phyloP scores from a whole-genome alignment of 2,113 vertebrate genomes.

The Sporophila hypoxantha region DNA sequence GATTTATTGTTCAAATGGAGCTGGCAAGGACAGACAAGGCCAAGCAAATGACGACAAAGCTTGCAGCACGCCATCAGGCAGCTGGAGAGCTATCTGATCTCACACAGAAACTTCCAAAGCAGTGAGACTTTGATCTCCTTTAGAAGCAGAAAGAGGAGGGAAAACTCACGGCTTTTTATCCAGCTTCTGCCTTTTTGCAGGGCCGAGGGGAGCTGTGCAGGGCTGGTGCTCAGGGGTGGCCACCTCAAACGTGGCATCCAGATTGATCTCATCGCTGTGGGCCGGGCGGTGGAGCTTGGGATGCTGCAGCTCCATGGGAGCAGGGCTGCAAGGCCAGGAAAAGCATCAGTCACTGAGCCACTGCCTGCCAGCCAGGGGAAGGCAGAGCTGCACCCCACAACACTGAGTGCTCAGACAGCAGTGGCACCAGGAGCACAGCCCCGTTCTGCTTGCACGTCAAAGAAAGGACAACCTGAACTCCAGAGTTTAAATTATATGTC shows the following conservation, averaged over 20 bases:
- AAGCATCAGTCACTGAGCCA: neutral
- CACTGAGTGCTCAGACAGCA: neutral
- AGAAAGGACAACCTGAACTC: neutral
- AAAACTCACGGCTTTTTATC: conserved; percentile 75
- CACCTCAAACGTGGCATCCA: conserved; percentile 81
- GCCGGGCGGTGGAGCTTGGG: conserved; percentile 72
- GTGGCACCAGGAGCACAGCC: neutral
- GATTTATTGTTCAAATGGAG: neutral
- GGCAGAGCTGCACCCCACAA: neutral
- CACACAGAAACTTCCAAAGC: neutral
- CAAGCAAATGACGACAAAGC: neutral
- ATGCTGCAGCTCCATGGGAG: conserved; percentile 77
- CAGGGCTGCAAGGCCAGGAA: conserved; percentile 70
- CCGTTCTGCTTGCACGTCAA: fast-evolving
- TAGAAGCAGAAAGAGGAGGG: neutral
- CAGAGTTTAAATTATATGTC: neutral
- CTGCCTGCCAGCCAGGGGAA: neutral
- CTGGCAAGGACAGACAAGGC: conserved; percentile 33
- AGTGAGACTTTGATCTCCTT: neutral
- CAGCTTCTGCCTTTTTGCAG: conserved; percentile 79
- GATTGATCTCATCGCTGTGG: conserved; percentile 77
- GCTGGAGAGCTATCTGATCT: conserved; percentile 6
- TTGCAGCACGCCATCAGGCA: neutral
- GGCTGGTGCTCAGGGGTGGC: conserved; percentile 75
- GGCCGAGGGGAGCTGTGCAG: conserved; percentile 35